phyloP scores from a whole-genome alignment of 2,888 invertebrate genomes.

The Erannis defoliaria region DNA sequence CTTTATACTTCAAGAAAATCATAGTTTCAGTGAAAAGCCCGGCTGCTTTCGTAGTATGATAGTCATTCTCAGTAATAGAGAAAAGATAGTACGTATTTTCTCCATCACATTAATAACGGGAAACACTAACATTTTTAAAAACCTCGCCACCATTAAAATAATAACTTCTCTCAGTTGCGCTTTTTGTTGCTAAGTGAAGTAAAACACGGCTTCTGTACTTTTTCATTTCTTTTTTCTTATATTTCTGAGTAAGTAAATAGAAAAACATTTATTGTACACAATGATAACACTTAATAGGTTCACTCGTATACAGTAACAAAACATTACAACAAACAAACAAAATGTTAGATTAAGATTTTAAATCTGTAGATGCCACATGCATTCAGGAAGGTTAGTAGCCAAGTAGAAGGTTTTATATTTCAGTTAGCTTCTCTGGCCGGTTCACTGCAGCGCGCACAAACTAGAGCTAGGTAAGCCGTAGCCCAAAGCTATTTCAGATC shows the following conservation, averaged over 20 bases:
- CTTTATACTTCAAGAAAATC: neutral
- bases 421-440: slow-evolving; percentile 60
- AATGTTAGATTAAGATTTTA: no score
- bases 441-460: slow-evolving; percentile 57
- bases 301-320: no score
- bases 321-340: slow-evolving; percentile 38
- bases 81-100: slow-evolving; percentile 60
- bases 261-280: no score
- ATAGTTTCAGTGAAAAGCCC: neutral
- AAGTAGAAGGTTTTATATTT: slow-evolving; percentile 76
- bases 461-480: slow-evolving; percentile 58
- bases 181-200: slow-evolving; percentile 64
- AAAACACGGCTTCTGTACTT: slow-evolving; percentile 38
- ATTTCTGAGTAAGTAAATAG: neutral
- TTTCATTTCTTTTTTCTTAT: slow-evolving; percentile 16
- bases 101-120: slow-evolving; percentile 77
- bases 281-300: no score
- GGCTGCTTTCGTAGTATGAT: slow-evolving; percentile 15
- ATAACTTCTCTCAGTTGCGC: slow-evolving; percentile 74
- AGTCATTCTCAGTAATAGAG: slow-evolving; percentile 52
- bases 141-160: slow-evolving; percentile 81
- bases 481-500: slow-evolving; percentile 54
- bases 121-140: slow-evolving; percentile 72
- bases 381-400: no score
- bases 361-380: slow-evolving; percentile 20